Evolutionary conservation across 2,113 vertebrate genomes (phyloP), one percentile per base, ranked within the genome.

Genomic region (Sakesphorus luctuosus): DNA sequence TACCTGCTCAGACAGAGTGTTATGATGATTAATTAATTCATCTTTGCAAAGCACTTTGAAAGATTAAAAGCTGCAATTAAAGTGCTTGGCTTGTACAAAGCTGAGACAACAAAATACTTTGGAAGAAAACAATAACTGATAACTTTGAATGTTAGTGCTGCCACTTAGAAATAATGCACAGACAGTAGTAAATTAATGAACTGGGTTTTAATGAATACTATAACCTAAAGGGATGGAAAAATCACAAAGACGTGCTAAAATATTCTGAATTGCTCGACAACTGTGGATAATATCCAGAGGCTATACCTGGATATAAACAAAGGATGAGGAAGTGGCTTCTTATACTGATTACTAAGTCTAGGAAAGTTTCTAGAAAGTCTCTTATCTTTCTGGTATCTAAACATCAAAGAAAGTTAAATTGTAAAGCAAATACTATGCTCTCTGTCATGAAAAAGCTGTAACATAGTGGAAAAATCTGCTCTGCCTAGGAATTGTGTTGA

Each of bases 41-140:
- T 87, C 56, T 87, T 93, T 65, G 88, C 62, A 78, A 93, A 93
- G 80, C 88, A 89, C 86, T 95, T 93, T 68, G 83, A 84, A 90
- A 94, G 94, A 97, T 94, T 92, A 96, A 96, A 87, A 84, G 53
- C 14, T 5, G 83, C 53, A 95, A 90, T 96, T 97, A 92, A 89
- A 87, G 43, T 29, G 23, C 82, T 94, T 96, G 94, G 88, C 90
- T 95, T 81, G 63, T 86, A 90, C 80, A 94, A 94, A 93, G 93
- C 94, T 96, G 94, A 97, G 82, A 90, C 85, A 95, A 96, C 96
- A 96, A 92, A 96, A 93, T 90, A 75, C 73, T 89, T 66, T 19
- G 73, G 61, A 86, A 92, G 79, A 94, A 95, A 96, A 96, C 68
- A 92, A 78, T 86, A 96, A 86, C 79, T 44, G 74, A 58, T 91